Conservation (phyloP, 53 echinoderm and acorn worm genomes). For the Mesocentrotus franciscanus region DNA sequence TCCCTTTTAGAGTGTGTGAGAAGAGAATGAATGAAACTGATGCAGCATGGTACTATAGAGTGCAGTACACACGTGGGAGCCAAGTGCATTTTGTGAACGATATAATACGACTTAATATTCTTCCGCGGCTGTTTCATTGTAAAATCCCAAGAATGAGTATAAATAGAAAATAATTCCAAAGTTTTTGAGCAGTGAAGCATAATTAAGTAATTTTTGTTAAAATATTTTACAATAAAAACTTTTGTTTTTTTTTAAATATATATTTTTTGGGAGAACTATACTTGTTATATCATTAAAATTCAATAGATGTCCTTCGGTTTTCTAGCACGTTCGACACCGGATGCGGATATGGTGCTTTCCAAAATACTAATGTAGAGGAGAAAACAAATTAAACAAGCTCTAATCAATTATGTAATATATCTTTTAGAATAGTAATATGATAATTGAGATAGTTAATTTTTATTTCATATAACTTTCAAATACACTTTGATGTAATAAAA, state of each 20-base stretch:
- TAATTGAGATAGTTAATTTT: too few species aligned
- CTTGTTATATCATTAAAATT: neutral
- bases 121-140: neutral
- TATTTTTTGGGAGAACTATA: neutral
- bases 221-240: neutral
- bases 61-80: conserved; percentile 26
- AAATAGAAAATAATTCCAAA: neutral
- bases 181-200: neutral
- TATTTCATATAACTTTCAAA: neutral
- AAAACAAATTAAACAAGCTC: neutral
- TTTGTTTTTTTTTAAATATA: too few species aligned
- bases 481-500: neutral
- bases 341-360: conserved; percentile 45
- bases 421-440: too few species aligned
- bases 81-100: neutral
- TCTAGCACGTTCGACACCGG: conserved; percentile 65
- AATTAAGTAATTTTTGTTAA: neutral
- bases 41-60: neutral
- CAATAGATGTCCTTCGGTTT: conserved; percentile 45
- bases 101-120: neutral
- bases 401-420: neutral
- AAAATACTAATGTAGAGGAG: neutral
- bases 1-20: neutral
- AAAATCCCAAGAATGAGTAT: neutral
- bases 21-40: neutral